Base-by-base conservation (phyloP, 2,113 vertebrate species). In the Baryphthengus martii region DNA sequence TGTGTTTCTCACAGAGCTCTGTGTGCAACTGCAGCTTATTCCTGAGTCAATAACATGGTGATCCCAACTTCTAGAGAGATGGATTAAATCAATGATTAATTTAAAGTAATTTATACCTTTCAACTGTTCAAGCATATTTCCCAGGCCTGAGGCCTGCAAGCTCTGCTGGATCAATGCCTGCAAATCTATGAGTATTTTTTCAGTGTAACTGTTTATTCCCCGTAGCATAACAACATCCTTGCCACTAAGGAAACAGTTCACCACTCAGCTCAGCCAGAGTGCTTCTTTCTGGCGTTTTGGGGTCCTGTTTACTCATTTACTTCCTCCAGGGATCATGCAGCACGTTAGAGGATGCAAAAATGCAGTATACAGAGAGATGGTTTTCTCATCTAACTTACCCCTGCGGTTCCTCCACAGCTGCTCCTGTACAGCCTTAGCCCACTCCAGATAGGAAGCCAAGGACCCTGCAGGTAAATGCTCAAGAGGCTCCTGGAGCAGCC, bases 21-120 rank as follows among this genome's bases (percentile, higher is more conserved):
- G 63, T 40, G 39, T 74, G 65, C 68, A 83, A 47, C 55, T 47
- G 67, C 50, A 62, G 55, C 33, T 95, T 70, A 61, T 84, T 86
- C 33, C 25, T 33, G 63, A 84, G 85, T 86, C 72, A 95, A 37
- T 35, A 84, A 39, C 42, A 13, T 0, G 24, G 88, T 85, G 72
- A 93, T 84, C 55, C 80, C 79, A 35, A 45, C 73, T 92, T 83
- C 79, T 74, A 55, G 82, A 91, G 72, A 83, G 59, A 45, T 0
- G 1, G 83, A 90, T 83, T 90, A 84, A 94, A 88, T 94, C 72
- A 67, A 80, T 92, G 53, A 90, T 84, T 90, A 88, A 95, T 93
- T 91, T 82, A 50, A 80, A 85, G 79, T 80, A 73, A 92, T 94
- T 90, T 88, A 90, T 88, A 80, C 72, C 72, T 92, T 84, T 90